Base-by-base conservation (phyloP, 2,888 invertebrate genomes). In the Taphrorychus bicolor region DNA sequence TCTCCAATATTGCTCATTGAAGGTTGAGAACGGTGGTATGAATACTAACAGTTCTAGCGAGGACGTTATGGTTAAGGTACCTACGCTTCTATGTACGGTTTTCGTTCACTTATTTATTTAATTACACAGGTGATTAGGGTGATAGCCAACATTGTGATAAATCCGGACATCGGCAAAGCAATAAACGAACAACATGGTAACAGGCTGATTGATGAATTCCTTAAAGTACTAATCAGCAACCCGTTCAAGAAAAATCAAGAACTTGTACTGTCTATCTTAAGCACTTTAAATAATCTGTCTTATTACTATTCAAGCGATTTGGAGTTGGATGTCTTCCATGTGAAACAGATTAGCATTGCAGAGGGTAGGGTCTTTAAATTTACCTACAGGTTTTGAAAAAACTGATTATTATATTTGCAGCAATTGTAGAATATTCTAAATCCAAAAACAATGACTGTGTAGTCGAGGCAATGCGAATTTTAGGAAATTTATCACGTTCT, bases 221-320 rank as follows among this genome's bases (percentile, higher is more conserved):
- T 82, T 16, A 82, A 82, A 77, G 82, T 83, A n/a, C 71, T 83
- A 16, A 82, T 82, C 23, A 82, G 82, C 66, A 83, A 83, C 73
- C 82, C 84, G 0, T 82, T 82, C 77, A 85, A 81, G 59, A 87
- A 87, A 72, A 86, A 87, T 72, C 90, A 91, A 74, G 94, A 94
- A 79, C 81, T 95, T 49, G 87, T 92, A 2, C 85, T 92, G 68
- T 93, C 93, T 3, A 88, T 91, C 11, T 82, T 94, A 51, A 92
- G 93, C 5, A 92, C 94, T 0, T 84, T 95, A 69, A 95, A 94
- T 81, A 95, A 95, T 81, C 84, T 95, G 59, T 93, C 94, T 1
- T 95, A 89, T 81, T 92, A 92, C 80, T 85, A 88, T 59, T 85
- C 82, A 5, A 81, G 82, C 21, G 83, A 83, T 61, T 74, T 80